Conservation (phyloP, 2,888 invertebrate species). For the Euproctis similis region DNA sequence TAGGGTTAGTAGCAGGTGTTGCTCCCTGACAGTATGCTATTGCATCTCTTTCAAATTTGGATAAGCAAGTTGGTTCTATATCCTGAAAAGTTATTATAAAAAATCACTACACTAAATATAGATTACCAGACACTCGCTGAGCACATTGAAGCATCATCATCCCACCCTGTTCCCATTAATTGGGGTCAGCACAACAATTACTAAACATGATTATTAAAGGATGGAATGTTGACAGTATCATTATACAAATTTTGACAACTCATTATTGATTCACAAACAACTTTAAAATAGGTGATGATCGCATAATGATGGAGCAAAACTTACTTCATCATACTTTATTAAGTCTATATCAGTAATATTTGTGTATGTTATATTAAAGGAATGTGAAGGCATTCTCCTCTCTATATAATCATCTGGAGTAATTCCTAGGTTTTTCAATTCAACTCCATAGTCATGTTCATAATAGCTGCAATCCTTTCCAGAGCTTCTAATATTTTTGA, state of each 20-base stretch:
- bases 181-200: too few species aligned
- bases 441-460: conserved; percentile 28
- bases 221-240: too few species aligned
- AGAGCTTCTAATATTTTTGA: conserved; percentile 14
- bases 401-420: conserved; percentile 64
- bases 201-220: too few species aligned
- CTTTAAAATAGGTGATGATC: too few species aligned
- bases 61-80: conserved; percentile 59
- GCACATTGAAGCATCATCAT: too few species aligned
- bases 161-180: too few species aligned
- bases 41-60: conserved; percentile 60
- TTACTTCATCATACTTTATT: conserved; percentile 49
- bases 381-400: conserved; percentile 31
- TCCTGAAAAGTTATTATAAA: conserved; percentile 37
- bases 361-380: conserved; percentile 37
- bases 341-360: conserved; percentile 53
- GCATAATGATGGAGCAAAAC: too few species aligned
- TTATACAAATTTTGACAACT: too few species aligned
- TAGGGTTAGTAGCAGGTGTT: conserved; percentile 19
- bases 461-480: conserved; percentile 23
- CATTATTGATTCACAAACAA: too few species aligned
- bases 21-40: conserved; percentile 48
- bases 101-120: neutral
- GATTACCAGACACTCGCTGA: too few species aligned
- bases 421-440: conserved; percentile 38